phyloP scores from a whole-genome alignment of 1,140 invertebrate genomes.

The Pissodes strobi region DNA sequence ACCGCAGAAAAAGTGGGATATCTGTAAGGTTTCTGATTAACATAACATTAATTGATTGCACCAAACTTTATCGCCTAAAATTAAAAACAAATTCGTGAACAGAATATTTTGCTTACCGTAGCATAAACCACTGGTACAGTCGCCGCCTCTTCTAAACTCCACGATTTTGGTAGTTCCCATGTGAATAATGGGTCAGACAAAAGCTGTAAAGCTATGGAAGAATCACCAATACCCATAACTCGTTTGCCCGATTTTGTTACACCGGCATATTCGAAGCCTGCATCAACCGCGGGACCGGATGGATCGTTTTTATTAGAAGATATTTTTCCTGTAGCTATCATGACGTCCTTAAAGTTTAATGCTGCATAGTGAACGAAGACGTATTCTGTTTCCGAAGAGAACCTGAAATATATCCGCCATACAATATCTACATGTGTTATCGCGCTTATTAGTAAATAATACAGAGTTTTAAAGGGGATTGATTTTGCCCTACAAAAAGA shows the following conservation, averaged over 20 bases:
- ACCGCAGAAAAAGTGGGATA: too few relatives aligned
- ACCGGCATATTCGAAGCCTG: conserved; percentile 77
- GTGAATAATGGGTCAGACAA: conserved; percentile 60
- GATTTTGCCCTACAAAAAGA: too few relatives aligned
- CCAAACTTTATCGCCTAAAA: too few relatives aligned
- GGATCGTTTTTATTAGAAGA: conserved; percentile 23
- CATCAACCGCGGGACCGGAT: conserved; percentile 57
- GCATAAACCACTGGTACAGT: conserved; percentile 85
- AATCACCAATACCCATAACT: conserved; percentile 70
- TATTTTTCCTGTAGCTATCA: conserved; percentile 75
- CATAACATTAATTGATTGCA: too few relatives aligned
- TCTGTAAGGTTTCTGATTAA: too few relatives aligned
- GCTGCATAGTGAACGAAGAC: conserved; percentile 64
- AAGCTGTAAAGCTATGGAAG: conserved; percentile 64
- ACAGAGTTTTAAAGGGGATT: too few relatives aligned
- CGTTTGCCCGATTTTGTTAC: conserved; percentile 58
- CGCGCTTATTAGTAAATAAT: too few relatives aligned
- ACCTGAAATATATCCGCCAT: too few relatives aligned
- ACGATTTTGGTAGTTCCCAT: conserved; percentile 81
- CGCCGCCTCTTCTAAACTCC: conserved; percentile 84
- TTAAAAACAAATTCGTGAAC: too few relatives aligned
- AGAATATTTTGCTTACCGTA: conserved; percentile 65
- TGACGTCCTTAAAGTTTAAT: conserved; percentile 78
- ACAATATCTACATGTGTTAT: too few relatives aligned
- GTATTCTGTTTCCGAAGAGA: background rate